Percentiles rank a stretch among this genome's conserved stretches.
These are phyloP conservation scores for Monochamus saltuarius DNA, from an alignment of 1,140 invertebrate genomes.

Conservation along the genomic window DNA sequence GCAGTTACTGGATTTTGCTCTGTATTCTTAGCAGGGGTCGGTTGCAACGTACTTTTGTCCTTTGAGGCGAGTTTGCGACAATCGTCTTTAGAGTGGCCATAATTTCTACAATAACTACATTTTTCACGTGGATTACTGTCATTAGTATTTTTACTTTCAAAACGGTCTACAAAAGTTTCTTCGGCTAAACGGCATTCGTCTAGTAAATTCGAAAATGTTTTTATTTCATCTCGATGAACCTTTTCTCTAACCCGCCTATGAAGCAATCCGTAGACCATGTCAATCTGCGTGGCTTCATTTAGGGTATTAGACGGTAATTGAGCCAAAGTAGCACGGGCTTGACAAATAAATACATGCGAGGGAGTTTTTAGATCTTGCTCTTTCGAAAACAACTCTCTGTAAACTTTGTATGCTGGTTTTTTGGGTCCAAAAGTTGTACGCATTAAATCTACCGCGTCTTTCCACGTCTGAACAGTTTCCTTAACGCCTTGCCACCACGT, in stretches of 20 bases:
- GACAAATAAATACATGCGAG: not conserved
- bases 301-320: not conserved
- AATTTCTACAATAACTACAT: slow-evolving; percentile 4
- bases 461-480: not conserved
- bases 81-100: not conserved
- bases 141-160: not conserved
- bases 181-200: not conserved
- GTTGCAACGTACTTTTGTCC: too few relatives aligned
- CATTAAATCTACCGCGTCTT: not conserved
- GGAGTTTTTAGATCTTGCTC: slow-evolving; percentile 3
- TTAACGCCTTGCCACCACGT: slow-evolving; percentile 22
- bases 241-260: slow-evolving; percentile 4
- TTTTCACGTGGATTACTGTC: not conserved
- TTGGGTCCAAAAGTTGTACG: not conserved
- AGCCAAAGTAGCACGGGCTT: not conserved
- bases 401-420: not conserved
- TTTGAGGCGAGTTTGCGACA: not conserved
- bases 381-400: not conserved
- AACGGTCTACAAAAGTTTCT: not conserved
- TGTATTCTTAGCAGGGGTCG: not conserved
- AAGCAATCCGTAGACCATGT: not conserved
- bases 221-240: slow-evolving; percentile 1
- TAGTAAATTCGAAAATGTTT: slow-evolving; percentile 7
- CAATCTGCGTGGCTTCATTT: not conserved
- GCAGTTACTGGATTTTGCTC: too few relatives aligned